These are phyloP conservation scores for Tryphoninae sp. DNA, from an alignment of 2,888 invertebrate genomes.

Conservation along the genomic window DNA sequence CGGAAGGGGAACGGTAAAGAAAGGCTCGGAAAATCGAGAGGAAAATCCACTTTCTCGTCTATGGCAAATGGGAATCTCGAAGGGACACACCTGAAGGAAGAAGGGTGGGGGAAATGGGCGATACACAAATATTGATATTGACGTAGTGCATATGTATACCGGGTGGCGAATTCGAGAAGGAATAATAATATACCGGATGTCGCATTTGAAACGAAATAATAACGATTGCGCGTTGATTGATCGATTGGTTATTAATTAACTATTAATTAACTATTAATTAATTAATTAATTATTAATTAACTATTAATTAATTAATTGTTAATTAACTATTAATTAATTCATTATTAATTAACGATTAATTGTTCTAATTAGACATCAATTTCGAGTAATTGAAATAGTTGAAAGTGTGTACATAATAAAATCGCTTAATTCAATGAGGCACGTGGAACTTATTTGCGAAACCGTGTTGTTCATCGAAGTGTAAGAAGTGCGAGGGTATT, in stretches of 20 bases:
- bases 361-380: background rate
- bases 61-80: constrained; percentile 11
- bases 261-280: no score
- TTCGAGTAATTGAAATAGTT: background rate
- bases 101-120: background rate
- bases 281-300: background rate
- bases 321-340: background rate
- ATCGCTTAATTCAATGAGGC: constrained; percentile 4
- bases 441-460: constrained; percentile 26
- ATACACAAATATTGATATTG: constrained; percentile 50
- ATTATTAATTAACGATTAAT: background rate
- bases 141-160: constrained; percentile 25
- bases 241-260: background rate
- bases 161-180: no score
- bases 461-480: constrained; percentile 11
- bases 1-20: background rate
- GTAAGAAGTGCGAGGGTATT: constrained; percentile 17
- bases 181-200: no score
- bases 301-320: background rate
- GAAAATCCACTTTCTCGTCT: constrained; percentile 52
- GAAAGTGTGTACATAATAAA: background rate
- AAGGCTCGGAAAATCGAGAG: constrained; percentile 21
- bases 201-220: no score
- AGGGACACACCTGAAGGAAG: constrained; percentile 31
- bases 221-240: background rate